Conservation (phyloP, 2,113 vertebrate species). For the Sphaerodactylus townsendi region DNA sequence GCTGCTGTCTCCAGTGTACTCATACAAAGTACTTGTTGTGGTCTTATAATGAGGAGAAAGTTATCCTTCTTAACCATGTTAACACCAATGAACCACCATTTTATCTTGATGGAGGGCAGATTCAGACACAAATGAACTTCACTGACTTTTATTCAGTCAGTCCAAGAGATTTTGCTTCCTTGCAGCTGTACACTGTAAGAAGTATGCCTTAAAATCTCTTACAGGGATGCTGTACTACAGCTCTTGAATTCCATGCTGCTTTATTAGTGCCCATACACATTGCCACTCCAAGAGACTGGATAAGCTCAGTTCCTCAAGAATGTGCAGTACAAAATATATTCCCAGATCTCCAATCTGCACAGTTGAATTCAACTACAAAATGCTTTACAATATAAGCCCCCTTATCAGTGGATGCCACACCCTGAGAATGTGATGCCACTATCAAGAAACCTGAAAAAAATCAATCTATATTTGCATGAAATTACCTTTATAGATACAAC, state of each 20-base stretch:
- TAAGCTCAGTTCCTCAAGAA: neutral
- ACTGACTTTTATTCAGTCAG: neutral
- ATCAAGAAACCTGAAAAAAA: neutral
- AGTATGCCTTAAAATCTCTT: too few species aligned
- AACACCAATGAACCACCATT: neutral
- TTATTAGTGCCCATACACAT: neutral
- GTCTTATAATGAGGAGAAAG: neutral
- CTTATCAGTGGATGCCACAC: neutral
- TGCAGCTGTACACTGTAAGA: too few species aligned
- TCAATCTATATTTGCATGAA: constrained; percentile 9
- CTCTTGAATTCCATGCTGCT: neutral
- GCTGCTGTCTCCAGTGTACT: neutral
- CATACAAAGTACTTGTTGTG: neutral
- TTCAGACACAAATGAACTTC: neutral
- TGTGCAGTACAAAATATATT: neutral
- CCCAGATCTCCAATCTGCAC: neutral
- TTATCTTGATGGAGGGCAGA: neutral
- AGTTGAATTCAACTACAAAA: neutral
- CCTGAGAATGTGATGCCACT: neutral
- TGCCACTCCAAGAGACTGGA: neutral
- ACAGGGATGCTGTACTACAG: neutral
- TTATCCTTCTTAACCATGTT: too few species aligned
- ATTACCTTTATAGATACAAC: constrained; percentile 10
- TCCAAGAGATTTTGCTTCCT: neutral
- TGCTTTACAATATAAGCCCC: neutral